Conservation (phyloP, 1,140 invertebrate genomes). For the Microplitis mediator region DNA sequence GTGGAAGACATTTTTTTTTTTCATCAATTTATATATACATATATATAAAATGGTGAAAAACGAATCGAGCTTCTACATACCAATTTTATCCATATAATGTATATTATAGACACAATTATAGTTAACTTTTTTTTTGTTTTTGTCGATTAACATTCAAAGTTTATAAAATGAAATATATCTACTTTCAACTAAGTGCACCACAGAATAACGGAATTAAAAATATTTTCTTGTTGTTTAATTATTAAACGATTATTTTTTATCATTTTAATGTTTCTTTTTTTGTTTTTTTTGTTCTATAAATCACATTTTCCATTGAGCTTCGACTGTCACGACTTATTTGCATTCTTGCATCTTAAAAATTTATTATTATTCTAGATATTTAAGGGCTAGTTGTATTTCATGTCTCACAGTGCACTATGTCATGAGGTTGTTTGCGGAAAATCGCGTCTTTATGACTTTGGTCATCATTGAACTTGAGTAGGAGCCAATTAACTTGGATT, state of each 20-base stretch:
- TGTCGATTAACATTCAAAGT: constrained; percentile 32
- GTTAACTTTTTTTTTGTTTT: constrained; percentile 14
- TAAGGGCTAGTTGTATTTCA: constrained; percentile 32
- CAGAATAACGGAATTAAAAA: constrained; percentile 57
- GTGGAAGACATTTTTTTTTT: constrained; percentile 38
- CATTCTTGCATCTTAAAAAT: constrained; percentile 20
- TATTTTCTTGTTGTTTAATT: constrained; percentile 4
- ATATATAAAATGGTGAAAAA: constrained; percentile 2
- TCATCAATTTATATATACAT: constrained; percentile 24
- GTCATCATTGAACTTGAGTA: constrained; percentile 54
- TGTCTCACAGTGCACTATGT: constrained; percentile 40
- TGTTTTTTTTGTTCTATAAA: constrained; percentile 27
- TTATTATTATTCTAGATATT: not conserved
- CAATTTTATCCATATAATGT: constrained; percentile 22
- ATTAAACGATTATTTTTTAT: constrained; percentile 3
- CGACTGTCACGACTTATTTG: constrained; percentile 10
- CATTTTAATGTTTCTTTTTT: constrained; percentile 18
- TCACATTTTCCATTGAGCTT: constrained; percentile 36
- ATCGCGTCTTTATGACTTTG: constrained; percentile 51
- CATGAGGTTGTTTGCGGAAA: constrained; percentile 38
- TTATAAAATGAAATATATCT: constrained; percentile 32
- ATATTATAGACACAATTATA: constrained; percentile 26
- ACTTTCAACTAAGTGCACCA: constrained; percentile 41
- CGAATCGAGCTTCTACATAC: not conserved
- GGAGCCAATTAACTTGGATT: constrained; percentile 57